Evolutionary conservation across 2,113 vertebrate genomes (phyloP).

Genomic region (Illadopsis cleaveri): DNA sequence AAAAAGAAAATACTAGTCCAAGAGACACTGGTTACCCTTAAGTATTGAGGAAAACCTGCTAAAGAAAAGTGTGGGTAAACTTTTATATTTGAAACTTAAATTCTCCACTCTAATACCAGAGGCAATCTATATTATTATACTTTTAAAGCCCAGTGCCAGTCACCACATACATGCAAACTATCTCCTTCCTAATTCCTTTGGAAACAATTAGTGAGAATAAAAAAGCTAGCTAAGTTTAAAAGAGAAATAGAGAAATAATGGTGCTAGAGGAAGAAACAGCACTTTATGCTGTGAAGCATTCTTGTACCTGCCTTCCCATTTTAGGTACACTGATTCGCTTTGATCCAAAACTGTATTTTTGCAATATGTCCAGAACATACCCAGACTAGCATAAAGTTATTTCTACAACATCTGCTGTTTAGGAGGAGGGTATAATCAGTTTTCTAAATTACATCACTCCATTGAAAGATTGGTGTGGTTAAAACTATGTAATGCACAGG

Average conservation of each 20-base stretch:
- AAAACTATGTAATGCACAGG: background rate
- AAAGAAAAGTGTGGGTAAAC: background rate
- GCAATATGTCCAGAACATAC: background rate
- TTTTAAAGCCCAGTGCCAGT: background rate
- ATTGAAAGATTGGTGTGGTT: background rate
- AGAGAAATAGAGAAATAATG: background rate
- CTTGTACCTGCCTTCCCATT: background rate
- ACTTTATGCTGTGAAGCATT: background rate
- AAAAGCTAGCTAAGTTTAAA: background rate
- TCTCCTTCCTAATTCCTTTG: background rate
- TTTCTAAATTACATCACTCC: background rate
- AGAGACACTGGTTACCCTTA: background rate
- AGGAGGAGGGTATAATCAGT: background rate
- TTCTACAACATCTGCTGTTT: background rate
- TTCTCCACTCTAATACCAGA: background rate
- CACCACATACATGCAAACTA: background rate
- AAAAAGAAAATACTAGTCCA: background rate
- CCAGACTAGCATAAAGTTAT: background rate
- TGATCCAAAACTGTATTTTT: background rate
- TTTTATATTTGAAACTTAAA: background rate
- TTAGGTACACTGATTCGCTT: background rate
- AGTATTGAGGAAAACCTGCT: background rate
- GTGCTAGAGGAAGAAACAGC: background rate
- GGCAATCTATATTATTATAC: background rate
- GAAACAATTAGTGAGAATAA: background rate